Conservation (phyloP, 2,797 vertebrate species). For the Tokudaia muenninki region DNA sequence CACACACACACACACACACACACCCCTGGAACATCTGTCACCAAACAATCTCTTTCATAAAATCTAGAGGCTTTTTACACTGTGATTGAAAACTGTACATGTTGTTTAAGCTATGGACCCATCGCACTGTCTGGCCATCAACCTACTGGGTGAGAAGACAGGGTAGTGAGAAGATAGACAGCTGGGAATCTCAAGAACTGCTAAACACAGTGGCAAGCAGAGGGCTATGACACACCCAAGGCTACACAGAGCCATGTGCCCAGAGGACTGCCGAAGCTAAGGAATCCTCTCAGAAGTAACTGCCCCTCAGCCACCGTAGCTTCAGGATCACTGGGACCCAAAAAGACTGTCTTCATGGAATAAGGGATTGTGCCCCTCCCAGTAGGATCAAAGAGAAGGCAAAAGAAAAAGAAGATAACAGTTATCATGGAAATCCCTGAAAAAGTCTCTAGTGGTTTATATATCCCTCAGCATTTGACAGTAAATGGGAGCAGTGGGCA, state of each 20-base stretch:
- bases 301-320: neutral
- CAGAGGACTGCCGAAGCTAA: neutral
- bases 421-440: neutral
- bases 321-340: rapidly evolving
- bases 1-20: neutral
- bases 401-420: no score
- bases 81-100: no score
- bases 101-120: neutral
- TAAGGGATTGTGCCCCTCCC: rapidly evolving
- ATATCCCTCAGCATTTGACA: neutral
- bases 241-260: neutral
- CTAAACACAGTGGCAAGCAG: rapidly evolving
- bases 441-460: neutral
- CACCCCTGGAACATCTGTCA: neutral
- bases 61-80: neutral
- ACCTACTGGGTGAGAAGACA: no score
- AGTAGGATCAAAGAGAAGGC: neutral
- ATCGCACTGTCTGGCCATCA: rapidly evolving
- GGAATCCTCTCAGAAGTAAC: neutral
- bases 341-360: neutral
- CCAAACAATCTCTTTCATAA: neutral
- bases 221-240: neutral
- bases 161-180: no score
- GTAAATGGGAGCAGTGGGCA: neutral
- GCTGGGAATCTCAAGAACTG: rapidly evolving